Percentiles rank a stretch among this genome's conserved stretches.
Evolutionary conservation across 2,888 invertebrate species (phyloP).

Genomic region (Cacoxenus indagator): DNA sequence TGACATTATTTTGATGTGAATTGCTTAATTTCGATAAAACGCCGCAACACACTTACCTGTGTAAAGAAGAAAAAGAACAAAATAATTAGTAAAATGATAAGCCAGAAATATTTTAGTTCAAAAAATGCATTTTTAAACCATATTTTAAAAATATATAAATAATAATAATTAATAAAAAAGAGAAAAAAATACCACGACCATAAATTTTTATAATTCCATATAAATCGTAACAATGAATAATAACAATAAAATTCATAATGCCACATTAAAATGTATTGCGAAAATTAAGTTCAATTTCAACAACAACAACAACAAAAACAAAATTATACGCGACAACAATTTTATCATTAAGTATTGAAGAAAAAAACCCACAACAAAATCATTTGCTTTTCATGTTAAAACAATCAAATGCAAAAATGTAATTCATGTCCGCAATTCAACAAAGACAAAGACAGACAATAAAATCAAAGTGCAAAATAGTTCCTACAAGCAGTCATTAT

Average conservation of each 20-base stretch:
- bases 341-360: constrained; percentile 1
- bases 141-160: too few relatives aligned
- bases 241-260: not conserved
- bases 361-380: not conserved
- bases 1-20: too few relatives aligned
- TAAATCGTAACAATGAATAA: constrained; percentile 1
- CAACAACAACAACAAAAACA: not conserved
- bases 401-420: constrained; percentile 11
- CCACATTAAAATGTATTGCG: constrained; percentile 7
- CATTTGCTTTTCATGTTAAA: not conserved
- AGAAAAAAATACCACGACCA: not conserved
- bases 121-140: too few relatives aligned
- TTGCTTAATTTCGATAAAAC: too few relatives aligned
- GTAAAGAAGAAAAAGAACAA: too few relatives aligned
- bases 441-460: too few relatives aligned
- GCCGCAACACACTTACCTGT: too few relatives aligned
- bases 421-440: not conserved
- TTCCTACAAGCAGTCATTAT: not conserved
- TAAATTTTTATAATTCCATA: constrained; percentile 1
- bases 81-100: too few relatives aligned
- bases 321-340: constrained; percentile 2
- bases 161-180: too few relatives aligned
- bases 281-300: constrained; percentile 13
- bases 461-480: not conserved
- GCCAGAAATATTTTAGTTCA: too few relatives aligned